Percentiles rank a stretch among this genome's conserved stretches.
phyloP scores from a whole-genome alignment of 2,888 invertebrate species.

The Melanostoma mellinum region DNA sequence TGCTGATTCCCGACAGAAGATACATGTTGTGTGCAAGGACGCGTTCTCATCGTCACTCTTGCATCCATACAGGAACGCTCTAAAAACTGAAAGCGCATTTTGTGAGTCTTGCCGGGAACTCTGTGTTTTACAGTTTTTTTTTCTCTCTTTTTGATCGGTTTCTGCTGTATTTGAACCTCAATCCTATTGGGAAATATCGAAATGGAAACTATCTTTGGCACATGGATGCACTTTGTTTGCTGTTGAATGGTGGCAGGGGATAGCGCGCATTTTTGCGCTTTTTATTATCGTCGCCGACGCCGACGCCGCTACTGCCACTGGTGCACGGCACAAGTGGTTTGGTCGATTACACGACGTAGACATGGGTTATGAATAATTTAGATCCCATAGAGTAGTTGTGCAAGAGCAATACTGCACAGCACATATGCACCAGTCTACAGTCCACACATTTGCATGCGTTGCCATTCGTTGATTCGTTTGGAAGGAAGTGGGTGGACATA shows the following conservation, averaged over 20 bases:
- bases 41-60: slow-evolving; percentile 65
- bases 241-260: slow-evolving; percentile 61
- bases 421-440: slow-evolving; percentile 26
- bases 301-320: slow-evolving; percentile 75
- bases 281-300: slow-evolving; percentile 77
- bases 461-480: neutral
- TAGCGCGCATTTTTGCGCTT: slow-evolving; percentile 68
- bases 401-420: slow-evolving; percentile 21
- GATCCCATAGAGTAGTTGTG: slow-evolving; percentile 46
- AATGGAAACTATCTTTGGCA: slow-evolving; percentile 69
- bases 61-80: slow-evolving; percentile 12
- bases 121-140: neutral
- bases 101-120: slow-evolving; percentile 13
- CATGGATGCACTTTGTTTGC: slow-evolving; percentile 63
- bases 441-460: slow-evolving; percentile 48
- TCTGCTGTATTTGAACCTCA: slow-evolving; percentile 38
- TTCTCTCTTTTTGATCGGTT: neutral
- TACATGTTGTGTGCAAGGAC: slow-evolving; percentile 57
- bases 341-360: slow-evolving; percentile 71
- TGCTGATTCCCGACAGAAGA: slow-evolving; percentile 14
- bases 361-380: slow-evolving; percentile 73
- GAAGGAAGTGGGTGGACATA: slow-evolving; percentile 20
- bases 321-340: slow-evolving; percentile 63
- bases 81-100: slow-evolving; percentile 43
- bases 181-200: slow-evolving; percentile 70